A percentile compares a stretch with the other conserved stretches of the same genome.
Conservation (phyloP, 2,113 vertebrate species). For the Lophochroa leadbeateri region DNA sequence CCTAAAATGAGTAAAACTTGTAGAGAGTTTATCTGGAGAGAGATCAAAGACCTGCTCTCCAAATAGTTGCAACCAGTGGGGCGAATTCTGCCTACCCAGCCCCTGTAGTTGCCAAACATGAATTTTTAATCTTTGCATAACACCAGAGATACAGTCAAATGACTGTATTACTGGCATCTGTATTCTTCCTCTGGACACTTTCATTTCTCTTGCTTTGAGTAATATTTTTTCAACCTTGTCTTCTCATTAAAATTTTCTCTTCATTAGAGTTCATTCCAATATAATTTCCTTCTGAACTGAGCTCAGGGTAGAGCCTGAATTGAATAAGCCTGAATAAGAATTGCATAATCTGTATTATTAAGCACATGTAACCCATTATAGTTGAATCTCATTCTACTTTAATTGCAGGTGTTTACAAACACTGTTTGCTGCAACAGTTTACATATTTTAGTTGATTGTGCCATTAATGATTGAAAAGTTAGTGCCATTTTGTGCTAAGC, state of each 20-base stretch:
- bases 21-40: background rate
- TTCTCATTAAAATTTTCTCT: conserved; percentile 64
- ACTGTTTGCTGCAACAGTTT: conserved; percentile 21
- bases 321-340: conserved; percentile 27
- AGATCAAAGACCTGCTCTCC: background rate
- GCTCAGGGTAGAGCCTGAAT: conserved; percentile 41
- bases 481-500: conserved; percentile 29
- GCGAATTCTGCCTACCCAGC: background rate
- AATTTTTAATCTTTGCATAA: background rate
- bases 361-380: conserved; percentile 56
- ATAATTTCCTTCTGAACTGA: conserved; percentile 10
- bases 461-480: conserved; percentile 70
- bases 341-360: conserved; percentile 53
- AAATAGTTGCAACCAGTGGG: background rate
- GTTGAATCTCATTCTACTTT: conserved; percentile 56
- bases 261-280: conserved; percentile 50
- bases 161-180: conserved; percentile 20
- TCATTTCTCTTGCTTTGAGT: conserved; percentile 50
- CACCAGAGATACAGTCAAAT: background rate
- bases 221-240: conserved; percentile 61
- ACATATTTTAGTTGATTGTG: conserved; percentile 49
- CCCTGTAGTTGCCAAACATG: background rate
- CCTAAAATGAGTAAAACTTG: background rate
- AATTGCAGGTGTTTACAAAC: conserved; percentile 65
- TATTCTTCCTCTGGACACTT: conserved; percentile 38